Evolutionary conservation across 2,888 invertebrate species (phyloP), one percentile per base, ranked within the genome.

Genomic region (Agrilus cyanescens): DNA sequence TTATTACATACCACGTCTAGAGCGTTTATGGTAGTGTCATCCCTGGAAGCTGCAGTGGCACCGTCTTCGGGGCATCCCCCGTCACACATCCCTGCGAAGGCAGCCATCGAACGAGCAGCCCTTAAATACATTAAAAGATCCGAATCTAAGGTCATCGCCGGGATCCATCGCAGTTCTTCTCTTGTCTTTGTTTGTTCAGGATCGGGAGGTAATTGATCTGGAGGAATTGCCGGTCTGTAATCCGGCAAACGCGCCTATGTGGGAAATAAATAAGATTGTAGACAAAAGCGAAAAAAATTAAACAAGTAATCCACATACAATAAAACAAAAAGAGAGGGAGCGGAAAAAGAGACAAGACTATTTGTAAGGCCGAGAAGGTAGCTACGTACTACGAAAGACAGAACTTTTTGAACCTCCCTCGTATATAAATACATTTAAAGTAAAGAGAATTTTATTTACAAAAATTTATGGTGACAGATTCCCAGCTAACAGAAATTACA

Each of bases 31-130:
- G 96, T 96, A 46, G 95, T 96, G 68, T 94, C 94, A 71, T 96
- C 96, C 65, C 94, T 78, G 60, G 91, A 90, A 58, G 95, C 96
- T 54, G 95, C 94, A 61, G 90, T 83, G 70, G 93, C 94, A 60
- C 95, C 95, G 70, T 96, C 95, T 69, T 95, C 95, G 41, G 94
- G 87, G 53, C 89, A 89, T 45, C 95, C 95, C 50, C 94, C 94
- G 75, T 95, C 94, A 77, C 95, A 95, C 93, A 96, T 94, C 58
- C 95, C 67, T 51, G 95, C 95, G 72, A 96, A 96, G 46, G 95
- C 95, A 63, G 96, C 95, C 87, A 97, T 94, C 49, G 94, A 94
- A 60, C 95, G 82, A 54, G 94, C 95, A 56, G 95, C 96, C 60
- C 95, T 76, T 67, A 96, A 79, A 74, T 91, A 96, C 94, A 96